Evolutionary conservation across 2,113 vertebrate species (phyloP).

Genomic region (Sinocyclocheilus grahami): DNA sequence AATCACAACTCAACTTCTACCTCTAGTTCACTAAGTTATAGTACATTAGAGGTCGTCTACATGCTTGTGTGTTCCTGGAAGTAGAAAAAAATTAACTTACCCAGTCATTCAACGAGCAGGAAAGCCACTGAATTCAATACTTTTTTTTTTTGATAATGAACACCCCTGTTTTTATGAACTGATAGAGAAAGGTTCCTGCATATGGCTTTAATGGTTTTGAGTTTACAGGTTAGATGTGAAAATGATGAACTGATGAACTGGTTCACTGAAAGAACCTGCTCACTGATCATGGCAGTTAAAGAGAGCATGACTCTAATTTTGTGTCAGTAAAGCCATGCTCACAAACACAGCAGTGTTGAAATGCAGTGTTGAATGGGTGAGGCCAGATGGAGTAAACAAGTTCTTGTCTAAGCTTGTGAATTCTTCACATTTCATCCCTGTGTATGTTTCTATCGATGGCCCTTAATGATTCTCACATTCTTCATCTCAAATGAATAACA

Average conservation of each 20-base stretch:
- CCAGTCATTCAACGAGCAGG: background rate
- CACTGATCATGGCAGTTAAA: background rate
- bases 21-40: background rate
- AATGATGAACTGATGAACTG: background rate
- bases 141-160: background rate
- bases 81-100: background rate
- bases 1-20: background rate
- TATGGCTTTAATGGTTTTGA: background rate
- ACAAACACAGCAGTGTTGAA: background rate
- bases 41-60: background rate
- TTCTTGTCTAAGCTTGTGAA: background rate
- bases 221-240: background rate
- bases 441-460: constrained; percentile 29
- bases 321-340: background rate
- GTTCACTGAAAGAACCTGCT: background rate
- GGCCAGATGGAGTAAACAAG: constrained; percentile 33
- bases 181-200: background rate
- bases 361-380: constrained; percentile 19
- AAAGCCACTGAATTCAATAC: background rate
- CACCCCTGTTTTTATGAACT: background rate
- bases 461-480: constrained; percentile 43
- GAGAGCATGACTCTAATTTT: background rate
- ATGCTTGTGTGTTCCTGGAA: background rate
- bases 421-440: constrained; percentile 26
- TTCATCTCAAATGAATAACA: constrained; percentile 43